These are phyloP conservation scores for Spicauda simplicius DNA, from an alignment of 2,888 invertebrate species.

Conservation along the genomic window DNA sequence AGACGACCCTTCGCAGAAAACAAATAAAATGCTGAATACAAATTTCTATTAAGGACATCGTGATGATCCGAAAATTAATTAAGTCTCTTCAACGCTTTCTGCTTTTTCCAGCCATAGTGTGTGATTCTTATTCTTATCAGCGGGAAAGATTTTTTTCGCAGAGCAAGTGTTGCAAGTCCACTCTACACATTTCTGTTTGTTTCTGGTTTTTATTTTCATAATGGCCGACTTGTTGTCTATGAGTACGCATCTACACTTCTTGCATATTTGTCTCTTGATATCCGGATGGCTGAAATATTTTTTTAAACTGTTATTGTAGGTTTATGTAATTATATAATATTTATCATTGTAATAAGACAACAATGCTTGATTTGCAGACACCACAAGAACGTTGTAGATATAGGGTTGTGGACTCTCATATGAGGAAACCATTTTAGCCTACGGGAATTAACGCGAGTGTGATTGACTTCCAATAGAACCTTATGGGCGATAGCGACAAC, in stretches of 20 bases:
- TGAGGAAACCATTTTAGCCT: too few species aligned
- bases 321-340: background rate
- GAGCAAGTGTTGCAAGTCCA: constrained; percentile 77
- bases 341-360: too few species aligned
- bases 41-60: too few species aligned
- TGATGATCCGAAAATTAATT: background rate
- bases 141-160: constrained; percentile 56
- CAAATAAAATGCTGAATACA: too few species aligned
- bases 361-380: too few species aligned
- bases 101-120: constrained; percentile 82
- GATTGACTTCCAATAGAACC: too few species aligned
- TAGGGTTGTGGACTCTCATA: too few species aligned
- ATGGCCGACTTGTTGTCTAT: constrained; percentile 79
- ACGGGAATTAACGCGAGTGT: too few species aligned
- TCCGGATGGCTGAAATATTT: constrained; percentile 81
- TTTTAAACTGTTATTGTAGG: background rate
- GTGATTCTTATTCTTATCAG: constrained; percentile 62
- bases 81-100: constrained; percentile 73
- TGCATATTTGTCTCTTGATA: constrained; percentile 85
- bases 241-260: constrained; percentile 82
- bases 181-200: constrained; percentile 66
- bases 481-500: too few species aligned
- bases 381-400: too few species aligned
- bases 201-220: constrained; percentile 75
- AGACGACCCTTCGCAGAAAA: too few species aligned